phyloP scores from a whole-genome alignment of 2,888 invertebrate genomes.

The Danaus chrysippus region DNA sequence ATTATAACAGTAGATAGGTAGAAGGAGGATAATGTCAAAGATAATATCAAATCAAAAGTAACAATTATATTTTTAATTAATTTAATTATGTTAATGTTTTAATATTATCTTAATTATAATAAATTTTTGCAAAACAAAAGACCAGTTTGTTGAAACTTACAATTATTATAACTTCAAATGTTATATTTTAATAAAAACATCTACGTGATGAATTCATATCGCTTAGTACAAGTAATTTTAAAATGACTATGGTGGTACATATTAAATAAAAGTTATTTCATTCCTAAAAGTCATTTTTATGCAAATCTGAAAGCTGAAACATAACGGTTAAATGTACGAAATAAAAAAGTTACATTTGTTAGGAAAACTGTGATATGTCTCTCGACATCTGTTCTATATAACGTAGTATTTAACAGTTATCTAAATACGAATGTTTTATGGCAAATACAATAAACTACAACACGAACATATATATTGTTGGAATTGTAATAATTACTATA shows the following conservation, averaged over 20 bases:
- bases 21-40: too few species aligned
- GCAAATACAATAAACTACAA: too few species aligned
- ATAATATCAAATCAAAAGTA: too few species aligned
- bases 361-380: conserved; percentile 4
- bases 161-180: too few species aligned
- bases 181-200: too few species aligned
- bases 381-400: conserved; percentile 5
- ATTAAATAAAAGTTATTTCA: conserved; percentile 59
- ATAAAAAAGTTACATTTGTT: conserved; percentile 5
- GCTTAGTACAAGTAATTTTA: conserved; percentile 27
- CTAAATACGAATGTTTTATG: conserved; percentile 1
- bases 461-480: conserved; percentile 4
- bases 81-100: too few species aligned
- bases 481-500: conserved; percentile 1
- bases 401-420: conserved; percentile 1
- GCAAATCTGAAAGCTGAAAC: conserved; percentile 44
- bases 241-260: conserved; percentile 42
- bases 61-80: too few species aligned
- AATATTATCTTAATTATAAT: too few species aligned
- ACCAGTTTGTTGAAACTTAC: too few species aligned
- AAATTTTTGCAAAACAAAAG: too few species aligned
- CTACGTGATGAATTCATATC: too few species aligned
- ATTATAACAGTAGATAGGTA: too few species aligned
- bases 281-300: conserved; percentile 49
- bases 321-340: neutral